Conservation (phyloP, 2,797 vertebrate genomes). For the Mallotus villosus region DNA sequence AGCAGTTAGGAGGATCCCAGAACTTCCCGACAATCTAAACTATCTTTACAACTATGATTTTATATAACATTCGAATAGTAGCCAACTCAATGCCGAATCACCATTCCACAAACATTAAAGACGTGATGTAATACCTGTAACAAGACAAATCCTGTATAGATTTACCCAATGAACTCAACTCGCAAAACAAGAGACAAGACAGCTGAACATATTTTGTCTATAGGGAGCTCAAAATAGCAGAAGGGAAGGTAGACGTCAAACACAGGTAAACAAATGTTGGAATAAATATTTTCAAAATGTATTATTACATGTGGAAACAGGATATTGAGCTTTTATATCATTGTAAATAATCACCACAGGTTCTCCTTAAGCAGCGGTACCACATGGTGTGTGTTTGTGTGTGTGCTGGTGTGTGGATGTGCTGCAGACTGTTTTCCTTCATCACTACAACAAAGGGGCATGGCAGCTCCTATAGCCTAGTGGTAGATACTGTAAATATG, state of each 20-base stretch:
- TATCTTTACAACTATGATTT: too few relatives aligned
- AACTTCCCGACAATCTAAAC: too few relatives aligned
- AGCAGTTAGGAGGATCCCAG: too few relatives aligned
- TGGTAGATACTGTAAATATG: slow-evolving; percentile 59
- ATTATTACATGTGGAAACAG: slow-evolving; percentile 74
- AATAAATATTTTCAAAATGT: slow-evolving; percentile 62
- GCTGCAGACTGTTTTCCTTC: slow-evolving; percentile 68
- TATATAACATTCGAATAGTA: too few relatives aligned
- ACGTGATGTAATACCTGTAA: neutral
- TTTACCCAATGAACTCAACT: neutral
- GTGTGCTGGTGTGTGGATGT: slow-evolving; percentile 11
- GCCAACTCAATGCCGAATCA: too few relatives aligned
- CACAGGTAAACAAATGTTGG: slow-evolving; percentile 7
- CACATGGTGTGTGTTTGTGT: slow-evolving; percentile 65
- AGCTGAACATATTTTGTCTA: neutral
- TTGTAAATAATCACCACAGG: slow-evolving; percentile 62
- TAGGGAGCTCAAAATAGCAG: too few relatives aligned
- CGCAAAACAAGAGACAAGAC: neutral
- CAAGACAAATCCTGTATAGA: neutral
- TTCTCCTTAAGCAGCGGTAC: slow-evolving; percentile 51
- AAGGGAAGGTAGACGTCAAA: too few relatives aligned
- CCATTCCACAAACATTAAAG: neutral
- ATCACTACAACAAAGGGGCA: slow-evolving; percentile 58
- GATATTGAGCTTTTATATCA: slow-evolving; percentile 74
- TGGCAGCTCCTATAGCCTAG: slow-evolving; percentile 36